phyloP scores from a whole-genome alignment of 2,888 invertebrate genomes.

The Drosophila incognita region DNA sequence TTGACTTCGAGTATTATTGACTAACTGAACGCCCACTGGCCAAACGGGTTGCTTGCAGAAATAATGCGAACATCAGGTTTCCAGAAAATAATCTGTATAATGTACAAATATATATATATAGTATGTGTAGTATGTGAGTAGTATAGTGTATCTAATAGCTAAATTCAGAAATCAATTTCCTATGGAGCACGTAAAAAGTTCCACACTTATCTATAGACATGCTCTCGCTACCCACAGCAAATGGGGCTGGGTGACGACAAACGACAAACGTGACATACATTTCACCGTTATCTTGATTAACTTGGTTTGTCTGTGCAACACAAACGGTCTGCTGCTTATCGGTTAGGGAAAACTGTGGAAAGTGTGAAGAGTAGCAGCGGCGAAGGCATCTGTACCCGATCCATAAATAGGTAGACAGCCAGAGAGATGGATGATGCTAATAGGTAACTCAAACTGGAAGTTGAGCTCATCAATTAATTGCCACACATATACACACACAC shows the following conservation, averaged over 20 bases:
- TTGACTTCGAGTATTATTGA: conserved; percentile 40
- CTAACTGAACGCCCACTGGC: conserved; percentile 64
- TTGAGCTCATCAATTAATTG: conserved; percentile 54
- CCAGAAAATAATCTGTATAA: conserved; percentile 12
- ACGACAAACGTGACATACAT: conserved; percentile 74
- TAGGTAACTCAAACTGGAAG: conserved; percentile 50
- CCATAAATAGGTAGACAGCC: not conserved
- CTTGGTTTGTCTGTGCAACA: conserved; percentile 38
- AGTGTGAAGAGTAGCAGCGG: conserved; percentile 15
- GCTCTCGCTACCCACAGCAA: conserved; percentile 53
- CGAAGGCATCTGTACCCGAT: conserved; percentile 24
- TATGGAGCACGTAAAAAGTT: conserved; percentile 53
- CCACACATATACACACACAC: conserved; percentile 35
- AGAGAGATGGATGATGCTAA: conserved; percentile 26
- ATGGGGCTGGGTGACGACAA: conserved; percentile 31
- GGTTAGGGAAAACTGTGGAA: conserved; percentile 20
- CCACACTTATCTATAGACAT: conserved; percentile 24
- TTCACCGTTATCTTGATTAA: conserved; percentile 58
- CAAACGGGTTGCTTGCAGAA: conserved; percentile 57
- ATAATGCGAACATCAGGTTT: conserved; percentile 44
- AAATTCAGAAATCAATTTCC: conserved; percentile 63
- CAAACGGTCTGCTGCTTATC: conserved; percentile 41
- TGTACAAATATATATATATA: not conserved
- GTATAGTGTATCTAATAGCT: conserved; percentile 34
- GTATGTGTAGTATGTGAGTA: not conserved